A percentile compares a stretch with the other conserved stretches of the same genome.
phyloP scores from a whole-genome alignment of 2,888 invertebrate genomes.

The Erpobdella octoculata region DNA sequence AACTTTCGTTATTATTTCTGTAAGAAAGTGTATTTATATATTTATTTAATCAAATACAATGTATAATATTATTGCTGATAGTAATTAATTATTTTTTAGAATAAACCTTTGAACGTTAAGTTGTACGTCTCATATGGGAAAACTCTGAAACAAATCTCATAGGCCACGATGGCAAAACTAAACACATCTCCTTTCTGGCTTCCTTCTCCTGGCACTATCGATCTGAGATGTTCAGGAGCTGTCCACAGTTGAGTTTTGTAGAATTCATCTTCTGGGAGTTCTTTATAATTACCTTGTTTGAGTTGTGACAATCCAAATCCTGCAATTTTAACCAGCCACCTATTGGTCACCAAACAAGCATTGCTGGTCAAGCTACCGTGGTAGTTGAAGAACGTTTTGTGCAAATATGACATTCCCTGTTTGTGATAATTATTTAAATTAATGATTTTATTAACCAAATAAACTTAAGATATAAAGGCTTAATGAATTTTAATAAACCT shows the following conservation, averaged over 20 bases:
- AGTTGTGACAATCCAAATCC: constrained; percentile 8
- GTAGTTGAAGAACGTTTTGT: constrained; percentile 18
- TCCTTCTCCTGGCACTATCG: background rate
- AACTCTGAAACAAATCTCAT: constrained; percentile 20
- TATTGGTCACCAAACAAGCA: constrained; percentile 12
- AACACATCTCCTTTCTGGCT: constrained; percentile 30
- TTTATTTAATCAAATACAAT: no score
- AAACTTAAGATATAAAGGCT: no score
- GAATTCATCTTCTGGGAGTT: background rate
- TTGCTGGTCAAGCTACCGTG: constrained; percentile 15
- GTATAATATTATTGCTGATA: no score
- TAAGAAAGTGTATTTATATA: no score
- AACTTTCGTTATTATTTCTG: no score
- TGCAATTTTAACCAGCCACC: constrained; percentile 18
- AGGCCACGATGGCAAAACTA: constrained; percentile 26
- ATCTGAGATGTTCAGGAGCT: constrained; percentile 28
- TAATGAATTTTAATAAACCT: background rate
- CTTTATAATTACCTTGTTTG: background rate
- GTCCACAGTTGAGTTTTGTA: constrained; percentile 29
- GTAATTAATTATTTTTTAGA: no score
- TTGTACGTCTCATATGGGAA: background rate
- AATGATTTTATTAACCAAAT: no score
- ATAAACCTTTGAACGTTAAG: constrained; percentile 6
- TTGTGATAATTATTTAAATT: no score
- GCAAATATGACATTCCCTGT: constrained; percentile 20